These are phyloP conservation scores for Onchidella celtica DNA, from an alignment of 2,888 invertebrate species.

Conservation along the genomic window DNA sequence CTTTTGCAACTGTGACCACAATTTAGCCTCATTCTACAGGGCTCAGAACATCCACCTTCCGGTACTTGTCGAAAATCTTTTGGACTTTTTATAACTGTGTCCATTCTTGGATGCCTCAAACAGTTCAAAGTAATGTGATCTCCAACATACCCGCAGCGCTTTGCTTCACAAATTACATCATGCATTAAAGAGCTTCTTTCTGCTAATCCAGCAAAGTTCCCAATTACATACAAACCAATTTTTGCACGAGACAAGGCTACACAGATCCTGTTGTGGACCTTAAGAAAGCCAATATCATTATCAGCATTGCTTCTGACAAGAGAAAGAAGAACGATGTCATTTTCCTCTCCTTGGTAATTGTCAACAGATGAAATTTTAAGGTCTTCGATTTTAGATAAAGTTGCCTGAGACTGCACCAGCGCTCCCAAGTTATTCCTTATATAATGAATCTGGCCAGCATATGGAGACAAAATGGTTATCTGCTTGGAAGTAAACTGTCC, in stretches of 20 bases:
- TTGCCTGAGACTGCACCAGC: conserved; percentile 55
- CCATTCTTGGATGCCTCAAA: conserved; percentile 64
- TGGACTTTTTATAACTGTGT: conserved; percentile 44
- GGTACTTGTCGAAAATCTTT: conserved; percentile 61
- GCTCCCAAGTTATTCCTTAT: conserved; percentile 17
- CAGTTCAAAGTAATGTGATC: conserved; percentile 61
- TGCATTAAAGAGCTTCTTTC: conserved; percentile 58
- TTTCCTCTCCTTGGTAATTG: conserved; percentile 79
- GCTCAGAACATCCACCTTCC: conserved; percentile 65
- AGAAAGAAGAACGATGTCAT: conserved; percentile 78
- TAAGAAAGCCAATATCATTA: conserved; percentile 75
- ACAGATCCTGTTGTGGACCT: conserved; percentile 74
- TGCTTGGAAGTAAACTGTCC: conserved; percentile 66
- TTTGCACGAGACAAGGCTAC: conserved; percentile 78
- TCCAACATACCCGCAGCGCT: conserved; percentile 46
- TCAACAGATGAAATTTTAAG: conserved; percentile 73
- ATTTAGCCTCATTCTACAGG: conserved; percentile 58
- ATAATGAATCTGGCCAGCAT: conserved; percentile 64
- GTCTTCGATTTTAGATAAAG: conserved; percentile 63
- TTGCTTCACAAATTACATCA: conserved; percentile 56
- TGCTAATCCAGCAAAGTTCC: conserved; percentile 68
- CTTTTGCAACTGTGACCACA: conserved; percentile 59
- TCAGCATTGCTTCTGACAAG: conserved; percentile 75
- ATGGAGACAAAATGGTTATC: conserved; percentile 77
- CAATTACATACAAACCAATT: conserved; percentile 76